Base-by-base conservation (phyloP, 2,888 invertebrate species). In the Rhingia rostrata region DNA sequence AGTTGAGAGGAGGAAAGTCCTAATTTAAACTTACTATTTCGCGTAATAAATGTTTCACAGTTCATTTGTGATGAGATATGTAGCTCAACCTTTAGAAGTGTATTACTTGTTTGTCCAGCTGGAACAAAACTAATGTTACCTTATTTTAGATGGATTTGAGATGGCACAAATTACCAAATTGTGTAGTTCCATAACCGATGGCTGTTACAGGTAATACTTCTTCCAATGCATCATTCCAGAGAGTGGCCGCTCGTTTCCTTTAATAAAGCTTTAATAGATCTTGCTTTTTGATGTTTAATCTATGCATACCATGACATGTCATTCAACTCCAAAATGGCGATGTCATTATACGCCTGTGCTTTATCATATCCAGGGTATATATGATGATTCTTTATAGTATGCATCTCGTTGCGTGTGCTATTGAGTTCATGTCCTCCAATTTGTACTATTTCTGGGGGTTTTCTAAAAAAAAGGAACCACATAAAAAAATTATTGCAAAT, bases 1-100 rank as follows among this genome's bases (percentile, higher is more conserved):
- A 90, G 6, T 82, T 89, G 88, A 7, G 88, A 81, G 45, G 86
- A 73, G 9, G 78, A 41, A 41, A 89, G 86, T 6, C 89, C 89
- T 4, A 12, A 35, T 6, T 35, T 63, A 12, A 73, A 73, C 33
- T 63, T 64, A 10, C 73, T 63, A 7, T 73, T 54, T 4, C 73
- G 45, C 9, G 9, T 63, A 37, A 63, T 54, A n/a, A n/a, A n/a
- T n/a, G n/a, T n/a, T n/a, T n/a, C n/a, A n/a, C n/a, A n/a, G n/a
- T n/a, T n/a, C 4, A 41, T 4, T 12, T 63, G 37, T 22, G 54
- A 45, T 0, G 45, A 10, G 32, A 32, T 63, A 37, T 39, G 4
- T 14, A 73, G 37, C 6, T 47, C 14, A 0, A 73, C 73, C 10
- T 73, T 73, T 3, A 22, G 54, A 6, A 73, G 47, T 9, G n/a